Evolutionary conservation across 2,113 vertebrate species (phyloP), one percentile per base, ranked within the genome.

Genomic region (Oenanthe melanoleuca): DNA sequence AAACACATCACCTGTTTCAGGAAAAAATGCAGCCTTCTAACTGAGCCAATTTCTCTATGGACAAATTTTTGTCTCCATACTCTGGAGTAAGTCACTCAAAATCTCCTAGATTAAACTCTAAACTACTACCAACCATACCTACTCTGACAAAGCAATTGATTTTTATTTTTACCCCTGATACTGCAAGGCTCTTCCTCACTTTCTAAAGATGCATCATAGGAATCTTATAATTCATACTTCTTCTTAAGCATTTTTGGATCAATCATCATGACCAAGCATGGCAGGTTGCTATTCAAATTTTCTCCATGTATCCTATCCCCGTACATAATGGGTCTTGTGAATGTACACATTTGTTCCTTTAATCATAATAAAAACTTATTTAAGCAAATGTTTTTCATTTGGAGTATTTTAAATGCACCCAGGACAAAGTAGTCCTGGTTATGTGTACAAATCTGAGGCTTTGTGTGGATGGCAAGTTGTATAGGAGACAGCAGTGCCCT

Each of bases 351-450:
- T 61, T 75, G 4, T 18, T 93, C 33, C 50, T 92, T 85, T 53
- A 79, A 82, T 69, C 37, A 53, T 47, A 96, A 95, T 96, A 95
- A 96, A 96, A 88, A 50, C 15, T 69, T 10, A 13, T 81, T 89
- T 82, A 95, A 92, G 93, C 90, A 96, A 89, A 80, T 25, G 2
- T 5, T 6, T 87, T 87, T 82, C 10, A 7, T 56, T 45, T 80
- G 37, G 34, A 65, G 18, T 69, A 50, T 65, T 82, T 92, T 31
- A 61, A 61, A 31, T 26, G 40, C 5, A 59, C 2, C 19, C 33
- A 37, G 29, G 19, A 60, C 1, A 11, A 22, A 6, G 7, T 50
- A 66, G 49, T 73, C 31, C 25, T 82, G 14, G 10, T 59, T 70
- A 50, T 28, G 11, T 4, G 4, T 12, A 45, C 12, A 79, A 44